Evolutionary conservation across 2,797 vertebrate genomes (phyloP), one percentile per base, ranked within the genome.

Genomic region (Siniperca obscura): DNA sequence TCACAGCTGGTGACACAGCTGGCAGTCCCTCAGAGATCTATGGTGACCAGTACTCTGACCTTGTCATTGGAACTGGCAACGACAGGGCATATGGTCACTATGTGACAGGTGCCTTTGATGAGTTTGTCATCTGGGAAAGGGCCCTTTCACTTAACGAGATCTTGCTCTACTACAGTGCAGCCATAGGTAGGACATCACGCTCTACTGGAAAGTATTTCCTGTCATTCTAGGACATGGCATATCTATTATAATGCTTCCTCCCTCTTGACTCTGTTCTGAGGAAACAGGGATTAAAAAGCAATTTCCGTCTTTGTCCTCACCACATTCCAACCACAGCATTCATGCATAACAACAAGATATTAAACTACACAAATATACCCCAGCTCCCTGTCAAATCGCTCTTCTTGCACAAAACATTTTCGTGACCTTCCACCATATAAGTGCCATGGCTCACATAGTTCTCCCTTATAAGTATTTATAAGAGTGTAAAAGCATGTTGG

Each of bases 101-200:
- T 5, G 92, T 97, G 56, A 97, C 95, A 0, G 96, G 97, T 0
- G 96, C 96, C 0, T 99, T 99, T 1, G 98, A 99, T 7, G 98
- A 99, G 86, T 98, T 99, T 76, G 91, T 99, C 87, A 98, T 99
- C 89, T 99, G 98, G 98, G 97, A 99, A 53, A 87, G 96, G 55
- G 98, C 97, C 0, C 97, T 99, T 56, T 95, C 94, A 0, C 91
- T 97, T 0, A 27, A n/a, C 0, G 97, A 99, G 70, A 87, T 99
- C 4, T 44, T 83, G 60, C 94, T 96, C 60, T 99, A 99, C 94
- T 99, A 98, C 89, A 95, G 90, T 1, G 97, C 97, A 10, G 97
- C 97, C n/a, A 40, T 93, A 27, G 97, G 98, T 99, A 94, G 92
- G 95, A 93, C 76, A 46, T 42, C 66, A 48, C 40, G 16, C 59